phyloP scores from a whole-genome alignment of 2,797 vertebrate species.

The Phaenicophaeus curvirostris region DNA sequence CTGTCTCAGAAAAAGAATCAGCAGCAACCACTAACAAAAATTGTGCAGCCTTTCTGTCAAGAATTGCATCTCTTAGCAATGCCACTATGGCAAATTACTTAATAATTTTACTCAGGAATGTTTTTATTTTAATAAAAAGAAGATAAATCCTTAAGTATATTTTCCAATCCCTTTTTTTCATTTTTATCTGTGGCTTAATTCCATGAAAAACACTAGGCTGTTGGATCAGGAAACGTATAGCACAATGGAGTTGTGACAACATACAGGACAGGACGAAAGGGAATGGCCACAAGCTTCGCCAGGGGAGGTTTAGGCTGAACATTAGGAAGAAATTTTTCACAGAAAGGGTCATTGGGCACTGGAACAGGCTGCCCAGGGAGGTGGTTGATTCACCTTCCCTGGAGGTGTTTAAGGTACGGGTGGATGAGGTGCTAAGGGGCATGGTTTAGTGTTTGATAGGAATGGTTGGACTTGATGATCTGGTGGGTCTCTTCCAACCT shows the following conservation, averaged over 20 bases:
- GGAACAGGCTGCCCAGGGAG: too few species aligned
- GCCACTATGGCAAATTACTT: not conserved
- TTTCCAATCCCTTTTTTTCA: not conserved
- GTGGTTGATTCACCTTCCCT: too few species aligned
- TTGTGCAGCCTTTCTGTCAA: not conserved
- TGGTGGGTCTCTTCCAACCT: too few species aligned
- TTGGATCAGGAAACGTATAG: not conserved
- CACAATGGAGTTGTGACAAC: not conserved
- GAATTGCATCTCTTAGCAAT: not conserved
- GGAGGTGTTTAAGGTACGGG: too few species aligned
- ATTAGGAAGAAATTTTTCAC: too few species aligned
- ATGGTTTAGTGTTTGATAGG: too few species aligned
- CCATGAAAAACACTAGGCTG: not conserved
- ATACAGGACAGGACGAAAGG: too few species aligned
- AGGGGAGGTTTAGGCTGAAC: too few species aligned
- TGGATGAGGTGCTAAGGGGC: too few species aligned
- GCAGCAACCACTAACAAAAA: not conserved
- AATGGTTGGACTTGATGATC: too few species aligned
- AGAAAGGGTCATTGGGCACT: too few species aligned
- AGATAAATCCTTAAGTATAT: not conserved
- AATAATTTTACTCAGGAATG: not conserved
- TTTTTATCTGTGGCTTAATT: not conserved
- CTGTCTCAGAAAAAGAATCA: not conserved
- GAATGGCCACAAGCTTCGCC: too few species aligned
- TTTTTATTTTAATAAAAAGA: not conserved